Evolutionary conservation across 1,140 invertebrate genomes (phyloP).

Genomic region (Hesperophylax magnus): DNA sequence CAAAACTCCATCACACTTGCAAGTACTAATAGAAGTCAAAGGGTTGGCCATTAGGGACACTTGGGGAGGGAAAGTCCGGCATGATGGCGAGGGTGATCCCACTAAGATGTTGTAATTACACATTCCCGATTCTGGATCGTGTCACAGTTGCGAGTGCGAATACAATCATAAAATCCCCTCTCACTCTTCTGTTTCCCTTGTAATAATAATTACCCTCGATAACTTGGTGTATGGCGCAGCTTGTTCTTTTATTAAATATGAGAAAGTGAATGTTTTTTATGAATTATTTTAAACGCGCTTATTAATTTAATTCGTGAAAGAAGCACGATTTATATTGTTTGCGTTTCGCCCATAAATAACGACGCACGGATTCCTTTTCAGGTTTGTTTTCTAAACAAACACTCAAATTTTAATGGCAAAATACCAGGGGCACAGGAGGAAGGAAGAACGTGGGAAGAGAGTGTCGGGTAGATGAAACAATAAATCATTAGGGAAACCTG

Average conservation of each 20-base stretch:
- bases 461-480: slow-evolving; percentile 42
- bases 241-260: not conserved
- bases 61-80: slow-evolving; percentile 5
- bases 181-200: not conserved
- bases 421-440: slow-evolving; percentile 44
- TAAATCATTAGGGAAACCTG: slow-evolving; percentile 56
- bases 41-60: slow-evolving; percentile 52
- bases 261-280: not conserved
- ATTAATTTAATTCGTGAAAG: slow-evolving; percentile 27
- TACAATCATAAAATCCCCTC: slow-evolving; percentile 19
- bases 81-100: slow-evolving; percentile 16
- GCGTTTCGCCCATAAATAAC: slow-evolving; percentile 31
- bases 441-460: slow-evolving; percentile 40
- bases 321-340: slow-evolving; percentile 28
- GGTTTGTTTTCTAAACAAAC: slow-evolving; percentile 45
- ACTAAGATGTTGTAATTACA: slow-evolving; percentile 50
- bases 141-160: slow-evolving; percentile 37
- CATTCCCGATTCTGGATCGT: slow-evolving; percentile 48
- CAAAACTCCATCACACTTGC: slow-evolving; percentile 54
- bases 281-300: not conserved
- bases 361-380: slow-evolving; percentile 35
- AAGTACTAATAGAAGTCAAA: slow-evolving; percentile 53
- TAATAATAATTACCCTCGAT: not conserved
- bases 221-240: not conserved
- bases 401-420: slow-evolving; percentile 48